Evolutionary conservation across 2,113 vertebrate species (phyloP).

Genomic region (Sapayoa aenigma): DNA sequence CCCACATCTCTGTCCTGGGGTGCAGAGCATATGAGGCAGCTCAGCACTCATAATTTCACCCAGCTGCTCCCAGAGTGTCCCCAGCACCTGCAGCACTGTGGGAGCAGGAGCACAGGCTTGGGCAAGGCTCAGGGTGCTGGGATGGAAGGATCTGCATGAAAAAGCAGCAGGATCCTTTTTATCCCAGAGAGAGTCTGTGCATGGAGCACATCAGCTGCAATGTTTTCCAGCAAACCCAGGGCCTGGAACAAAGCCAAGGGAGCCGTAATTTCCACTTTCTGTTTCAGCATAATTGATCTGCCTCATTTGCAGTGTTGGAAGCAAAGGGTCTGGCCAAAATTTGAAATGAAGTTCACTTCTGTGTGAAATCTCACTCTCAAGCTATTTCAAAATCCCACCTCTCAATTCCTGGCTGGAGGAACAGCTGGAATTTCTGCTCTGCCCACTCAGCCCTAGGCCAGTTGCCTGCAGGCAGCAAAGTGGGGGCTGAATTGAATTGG

Average conservation of each 20-base stretch:
- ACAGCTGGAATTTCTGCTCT: background rate
- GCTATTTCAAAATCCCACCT: background rate
- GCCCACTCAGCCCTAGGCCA: background rate
- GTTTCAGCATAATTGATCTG: background rate
- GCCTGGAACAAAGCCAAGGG: background rate
- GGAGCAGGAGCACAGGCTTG: fast-evolving
- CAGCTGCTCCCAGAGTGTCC: background rate
- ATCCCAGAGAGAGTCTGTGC: background rate
- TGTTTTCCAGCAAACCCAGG: background rate
- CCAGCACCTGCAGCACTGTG: background rate
- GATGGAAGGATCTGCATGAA: background rate
- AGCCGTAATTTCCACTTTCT: background rate
- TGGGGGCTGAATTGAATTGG: background rate
- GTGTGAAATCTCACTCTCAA: background rate
- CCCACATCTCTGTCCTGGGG: background rate
- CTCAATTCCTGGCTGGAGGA: background rate
- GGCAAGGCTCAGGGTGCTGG: background rate
- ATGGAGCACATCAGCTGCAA: background rate
- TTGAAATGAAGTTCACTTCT: background rate
- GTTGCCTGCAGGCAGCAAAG: background rate
- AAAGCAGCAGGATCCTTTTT: background rate
- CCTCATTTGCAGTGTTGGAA: background rate
- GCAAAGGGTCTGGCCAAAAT: background rate
- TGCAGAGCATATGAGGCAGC: background rate
- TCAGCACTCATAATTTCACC: background rate